Conservation (phyloP, 2,113 vertebrate species). For the Channa maculata region DNA sequence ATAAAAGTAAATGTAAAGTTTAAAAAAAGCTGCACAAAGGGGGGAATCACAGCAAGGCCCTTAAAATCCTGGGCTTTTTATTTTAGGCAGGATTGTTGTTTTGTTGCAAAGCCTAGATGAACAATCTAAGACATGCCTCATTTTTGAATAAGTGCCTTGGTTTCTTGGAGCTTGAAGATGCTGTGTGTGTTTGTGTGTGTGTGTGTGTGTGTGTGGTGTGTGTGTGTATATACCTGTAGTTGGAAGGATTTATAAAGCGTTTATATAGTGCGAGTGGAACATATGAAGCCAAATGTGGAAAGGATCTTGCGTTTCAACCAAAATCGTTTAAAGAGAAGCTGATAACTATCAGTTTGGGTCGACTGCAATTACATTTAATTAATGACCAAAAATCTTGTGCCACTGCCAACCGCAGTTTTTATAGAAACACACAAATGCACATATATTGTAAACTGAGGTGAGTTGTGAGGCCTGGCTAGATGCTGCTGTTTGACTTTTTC, state of each 20-base stretch:
- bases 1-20: too few species aligned
- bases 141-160: slow-evolving; percentile 75
- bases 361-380: slow-evolving; percentile 78
- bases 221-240: slow-evolving; percentile 25
- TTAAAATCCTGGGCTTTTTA: slow-evolving; percentile 49
- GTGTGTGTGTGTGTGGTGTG: slow-evolving; percentile 26
- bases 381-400: slow-evolving; percentile 68
- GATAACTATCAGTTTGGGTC: slow-evolving; percentile 76
- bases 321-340: slow-evolving; percentile 66
- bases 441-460: not conserved
- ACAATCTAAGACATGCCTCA: slow-evolving; percentile 73
- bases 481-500: slow-evolving; percentile 46
- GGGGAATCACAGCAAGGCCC: slow-evolving; percentile 31
- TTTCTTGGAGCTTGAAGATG: slow-evolving; percentile 46
- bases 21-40: not conserved
- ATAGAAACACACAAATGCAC: slow-evolving; percentile 33
- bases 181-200: slow-evolving; percentile 8
- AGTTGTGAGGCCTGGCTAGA: slow-evolving; percentile 57
- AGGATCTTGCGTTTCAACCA: slow-evolving; percentile 73
- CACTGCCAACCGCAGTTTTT: slow-evolving; percentile 48
- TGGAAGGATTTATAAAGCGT: slow-evolving; percentile 78
- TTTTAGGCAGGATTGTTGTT: slow-evolving; percentile 71
- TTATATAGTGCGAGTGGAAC: slow-evolving; percentile 70
- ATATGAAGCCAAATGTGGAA: slow-evolving; percentile 60
- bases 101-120: slow-evolving; percentile 71